Base-by-base conservation (phyloP, 2,113 vertebrate genomes). In the Poeciliopsis retropinna region DNA sequence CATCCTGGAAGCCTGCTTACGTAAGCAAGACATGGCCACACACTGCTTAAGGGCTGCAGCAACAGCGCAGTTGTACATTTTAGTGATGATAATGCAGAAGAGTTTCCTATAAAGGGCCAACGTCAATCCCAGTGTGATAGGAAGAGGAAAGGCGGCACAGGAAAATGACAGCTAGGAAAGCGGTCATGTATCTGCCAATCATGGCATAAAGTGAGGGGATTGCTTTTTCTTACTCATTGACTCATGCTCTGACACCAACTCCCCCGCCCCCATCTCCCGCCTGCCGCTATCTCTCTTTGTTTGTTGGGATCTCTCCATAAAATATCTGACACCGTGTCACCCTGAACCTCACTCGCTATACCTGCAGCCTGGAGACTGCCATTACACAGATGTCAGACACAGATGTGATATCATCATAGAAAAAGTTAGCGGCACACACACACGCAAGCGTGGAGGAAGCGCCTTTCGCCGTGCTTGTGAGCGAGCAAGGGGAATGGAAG, bases 361-460 rank as follows among this genome's bases (percentile, higher is more conserved):
- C 68, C 73, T 28, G 60, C 89, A 90, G 82, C 87, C 85, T 81
- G 88, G 89, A 84, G 80, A 41, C 72, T 70, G 76, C 72, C 90
- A 92, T 92, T 87, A 85, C 84, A 85, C 89, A 93, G 91, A 92
- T 90, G 91, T 92, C 93, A 85, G 67, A 65, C 86, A 67, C 87
- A 82, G 87, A 85, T 85, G 87, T 84, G 87, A 91, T 89, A 88
- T 90, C 89, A 88, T 89, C 87, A 84, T 91, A 87, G 89, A 92
- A 89, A 85, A 90, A 85, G 85, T 68, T 60, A 85, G 73, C 78
- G 13, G 51, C 69, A 65, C 65, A 29, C 65, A 60, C 60, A 37
- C 54, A 32, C 51, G 8, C n/a, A 57, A 29, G 30, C 30, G 67
- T 63, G 29, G 27, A 39, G 57, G 22, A 64, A 15, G 66, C 32